Conservation (phyloP, 2,888 invertebrate species). For the Hirtodrosophila cameraria region DNA sequence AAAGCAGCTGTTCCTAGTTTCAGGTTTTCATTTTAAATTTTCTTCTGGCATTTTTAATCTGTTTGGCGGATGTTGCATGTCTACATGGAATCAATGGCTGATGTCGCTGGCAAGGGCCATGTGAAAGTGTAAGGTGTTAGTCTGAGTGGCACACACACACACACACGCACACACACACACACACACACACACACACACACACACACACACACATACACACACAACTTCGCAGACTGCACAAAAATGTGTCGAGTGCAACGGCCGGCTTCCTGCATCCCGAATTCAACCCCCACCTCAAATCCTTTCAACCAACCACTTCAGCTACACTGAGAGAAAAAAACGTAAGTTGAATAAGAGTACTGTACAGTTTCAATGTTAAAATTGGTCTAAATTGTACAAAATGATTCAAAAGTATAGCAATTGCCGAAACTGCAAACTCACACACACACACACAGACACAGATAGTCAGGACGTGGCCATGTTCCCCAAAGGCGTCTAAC, state of each 20-base stretch:
- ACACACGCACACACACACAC: background rate
- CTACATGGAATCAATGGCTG: slow-evolving; percentile 44
- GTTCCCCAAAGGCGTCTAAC: slow-evolving; percentile 19
- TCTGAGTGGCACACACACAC: background rate
- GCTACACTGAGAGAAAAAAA: no score
- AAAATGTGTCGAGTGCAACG: slow-evolving; percentile 22
- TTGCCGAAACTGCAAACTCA: background rate
- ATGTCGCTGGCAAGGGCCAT: slow-evolving; percentile 12
- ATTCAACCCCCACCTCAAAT: no score
- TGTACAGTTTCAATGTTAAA: no score
- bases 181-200: no score
- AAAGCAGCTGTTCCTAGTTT: background rate
- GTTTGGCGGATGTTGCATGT: background rate
- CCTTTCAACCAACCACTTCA: no score
- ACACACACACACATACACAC: no score
- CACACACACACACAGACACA: background rate
- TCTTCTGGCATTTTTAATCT: background rate
- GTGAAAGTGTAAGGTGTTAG: slow-evolving; percentile 47
- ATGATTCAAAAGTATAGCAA: background rate
- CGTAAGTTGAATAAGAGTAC: no score
- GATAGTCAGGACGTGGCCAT: background rate
- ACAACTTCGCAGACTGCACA: background rate
- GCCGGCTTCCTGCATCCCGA: background rate
- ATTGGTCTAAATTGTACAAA: no score
- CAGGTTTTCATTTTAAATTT: no score